A percentile compares a stretch with the other conserved stretches of the same genome.
Conservation (phyloP, 2,113 vertebrate genomes). For the Pycnonotus jocosus region DNA sequence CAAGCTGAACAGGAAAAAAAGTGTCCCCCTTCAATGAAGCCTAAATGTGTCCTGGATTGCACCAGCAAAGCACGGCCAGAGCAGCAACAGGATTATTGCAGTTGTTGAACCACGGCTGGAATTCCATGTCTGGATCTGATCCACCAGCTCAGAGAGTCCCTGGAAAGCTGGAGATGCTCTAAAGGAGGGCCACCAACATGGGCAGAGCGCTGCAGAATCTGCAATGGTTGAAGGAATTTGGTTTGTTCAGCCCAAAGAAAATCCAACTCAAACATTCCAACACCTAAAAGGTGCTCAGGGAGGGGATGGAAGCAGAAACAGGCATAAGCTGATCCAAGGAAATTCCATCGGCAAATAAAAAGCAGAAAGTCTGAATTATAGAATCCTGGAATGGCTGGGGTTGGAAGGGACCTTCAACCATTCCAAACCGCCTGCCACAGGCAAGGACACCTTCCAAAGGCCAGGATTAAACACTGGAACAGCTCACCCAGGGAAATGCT, state of each 20-base stretch:
- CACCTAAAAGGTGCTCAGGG: not conserved
- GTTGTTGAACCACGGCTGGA: not conserved
- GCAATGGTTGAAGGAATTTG: fast-evolving
- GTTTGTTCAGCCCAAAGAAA: not conserved
- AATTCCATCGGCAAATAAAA: not conserved
- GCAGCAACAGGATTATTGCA: not conserved
- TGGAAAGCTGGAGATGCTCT: not conserved
- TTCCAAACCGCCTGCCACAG: not conserved
- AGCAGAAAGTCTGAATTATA: not conserved
- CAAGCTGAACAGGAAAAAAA: not conserved
- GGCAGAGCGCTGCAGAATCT: not conserved
- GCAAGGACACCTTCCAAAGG: not conserved
- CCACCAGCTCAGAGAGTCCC: fast-evolving
- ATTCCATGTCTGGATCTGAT: not conserved
- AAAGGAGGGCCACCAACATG: not conserved
- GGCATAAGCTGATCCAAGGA: not conserved
- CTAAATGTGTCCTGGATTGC: not conserved
- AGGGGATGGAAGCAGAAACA: not conserved
- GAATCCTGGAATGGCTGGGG: not conserved
- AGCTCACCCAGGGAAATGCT: not conserved
- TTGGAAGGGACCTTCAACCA: not conserved
- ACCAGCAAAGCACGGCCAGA: not conserved
- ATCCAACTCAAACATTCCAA: not conserved
- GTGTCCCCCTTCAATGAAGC: fast-evolving
- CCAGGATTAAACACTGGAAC: not conserved